Base-by-base conservation (phyloP, 2,113 vertebrate genomes). In the Oriolus oriolus region DNA sequence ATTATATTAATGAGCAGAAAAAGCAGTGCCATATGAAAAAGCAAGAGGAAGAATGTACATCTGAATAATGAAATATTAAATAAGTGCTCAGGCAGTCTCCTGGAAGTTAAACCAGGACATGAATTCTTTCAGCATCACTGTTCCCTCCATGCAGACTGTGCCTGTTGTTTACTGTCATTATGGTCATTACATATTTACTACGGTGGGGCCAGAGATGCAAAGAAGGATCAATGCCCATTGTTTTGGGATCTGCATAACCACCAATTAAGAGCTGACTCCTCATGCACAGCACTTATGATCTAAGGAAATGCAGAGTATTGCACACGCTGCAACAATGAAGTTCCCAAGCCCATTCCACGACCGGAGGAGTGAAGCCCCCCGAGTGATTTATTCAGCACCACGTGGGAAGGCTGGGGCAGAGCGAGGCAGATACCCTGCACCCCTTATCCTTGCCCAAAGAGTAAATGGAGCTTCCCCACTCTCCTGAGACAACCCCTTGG, bases 51-150 rank as follows among this genome's bases (percentile, higher is more conserved):
- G 49, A 79, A 76, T 2, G 16, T 19, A 22, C 3, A 2, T 33
- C 23, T 57, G 65, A 78, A 49, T 83, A 77, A 80, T 84, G 47
- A 64, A 95, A 42, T 39, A 92, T 50, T 80, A 84, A 93, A 54
- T 13, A 64, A 54, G 69, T 1, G 1, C 52, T 64, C 64, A 73
- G 73, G 54, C 70, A 7, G 27, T 73, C 26, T 64, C 42, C 50
- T 0, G 18, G 23, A 59, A 80, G 59, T 50, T 49, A 92, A 87
- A 89, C 23, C 65, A 86, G 84, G 71, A 47, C 71, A 64, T 4
- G 26, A 65, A 74, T 87, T 59, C 73, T 73, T 61, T 45, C 16
- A 77, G 53, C 77, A 41, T 35, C 53, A 22, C 41, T 11, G 31
- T 22, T 79, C 66, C 64, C 69, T 42, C 24, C 35, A 3, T 7